Conservation (phyloP, 2,797 vertebrate genomes). For the Parambassis ranga region DNA sequence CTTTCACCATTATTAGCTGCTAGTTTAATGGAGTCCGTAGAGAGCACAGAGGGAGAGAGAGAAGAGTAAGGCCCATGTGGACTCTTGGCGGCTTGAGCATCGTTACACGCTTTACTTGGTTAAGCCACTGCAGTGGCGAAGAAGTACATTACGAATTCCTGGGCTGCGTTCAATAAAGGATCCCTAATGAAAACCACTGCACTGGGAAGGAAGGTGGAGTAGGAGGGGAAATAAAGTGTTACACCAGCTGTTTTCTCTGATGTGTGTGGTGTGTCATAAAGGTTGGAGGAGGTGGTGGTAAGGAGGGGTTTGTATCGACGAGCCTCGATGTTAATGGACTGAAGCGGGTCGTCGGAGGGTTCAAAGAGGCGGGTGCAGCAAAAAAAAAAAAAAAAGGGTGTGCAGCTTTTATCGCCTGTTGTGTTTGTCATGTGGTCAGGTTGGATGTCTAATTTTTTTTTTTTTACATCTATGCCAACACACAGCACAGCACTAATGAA, state of each 20-base stretch:
- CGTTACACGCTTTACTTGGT: conserved; percentile 70
- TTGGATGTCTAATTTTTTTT: conserved; percentile 59
- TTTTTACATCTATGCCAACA: conserved; percentile 31
- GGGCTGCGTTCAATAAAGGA: conserved; percentile 80
- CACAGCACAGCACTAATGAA: conserved; percentile 4
- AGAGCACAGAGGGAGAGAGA: conserved; percentile 27
- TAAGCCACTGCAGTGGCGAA: conserved; percentile 79
- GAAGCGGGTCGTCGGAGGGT: conserved; percentile 61
- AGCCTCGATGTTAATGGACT: conserved; percentile 77
- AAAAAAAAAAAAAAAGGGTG: conserved; percentile 28
- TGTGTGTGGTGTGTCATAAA: conserved; percentile 82
- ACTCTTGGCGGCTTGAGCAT: conserved; percentile 46
- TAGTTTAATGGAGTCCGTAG: conserved; percentile 69
- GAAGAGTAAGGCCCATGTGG: conserved; percentile 40
- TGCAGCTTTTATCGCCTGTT: conserved; percentile 66
- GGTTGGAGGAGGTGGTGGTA: conserved; percentile 56
- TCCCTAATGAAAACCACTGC: conserved; percentile 81
- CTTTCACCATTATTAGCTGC: conserved; percentile 67
- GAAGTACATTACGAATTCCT: conserved; percentile 80
- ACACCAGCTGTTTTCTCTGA: conserved; percentile 83
- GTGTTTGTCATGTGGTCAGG: conserved; percentile 65
- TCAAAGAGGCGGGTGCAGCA: conserved; percentile 64
- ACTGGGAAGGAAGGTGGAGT: conserved; percentile 33
- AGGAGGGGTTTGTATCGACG: conserved; percentile 49
- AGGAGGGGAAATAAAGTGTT: conserved; percentile 71